These are phyloP conservation scores for Tenthredo mesomela DNA, from an alignment of 2,888 invertebrate genomes.

Conservation along the genomic window DNA sequence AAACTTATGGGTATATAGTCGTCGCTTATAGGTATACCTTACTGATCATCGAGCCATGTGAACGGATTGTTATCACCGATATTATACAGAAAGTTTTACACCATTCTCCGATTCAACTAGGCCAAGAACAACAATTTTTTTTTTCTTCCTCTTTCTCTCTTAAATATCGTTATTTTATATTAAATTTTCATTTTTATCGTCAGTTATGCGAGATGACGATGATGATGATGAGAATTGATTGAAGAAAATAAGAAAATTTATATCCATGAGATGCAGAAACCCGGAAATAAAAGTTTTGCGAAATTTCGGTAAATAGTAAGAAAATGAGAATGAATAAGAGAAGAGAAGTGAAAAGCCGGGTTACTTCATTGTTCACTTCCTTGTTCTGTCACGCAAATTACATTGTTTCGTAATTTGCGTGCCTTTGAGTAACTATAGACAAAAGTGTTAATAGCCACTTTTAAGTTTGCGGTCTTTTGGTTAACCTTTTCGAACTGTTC, in stretches of 20 bases:
- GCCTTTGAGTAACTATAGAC: constrained; percentile 36
- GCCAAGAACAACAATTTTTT: constrained; percentile 25
- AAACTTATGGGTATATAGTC: too few species aligned
- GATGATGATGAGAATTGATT: too few species aligned
- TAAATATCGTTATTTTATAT: not conserved
- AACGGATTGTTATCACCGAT: constrained; percentile 28
- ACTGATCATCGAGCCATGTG: not conserved
- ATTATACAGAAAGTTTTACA: constrained; percentile 28
- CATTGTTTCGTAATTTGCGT: constrained; percentile 49
- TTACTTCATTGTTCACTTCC: constrained; percentile 49
- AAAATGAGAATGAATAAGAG: constrained; percentile 20
- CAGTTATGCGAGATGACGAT: too few species aligned
- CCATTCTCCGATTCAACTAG: not conserved
- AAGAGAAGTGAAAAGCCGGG: constrained; percentile 32
- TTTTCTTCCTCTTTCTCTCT: not conserved
- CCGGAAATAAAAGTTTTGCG: constrained; percentile 12
- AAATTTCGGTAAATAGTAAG: constrained; percentile 18
- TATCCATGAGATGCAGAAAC: not conserved
- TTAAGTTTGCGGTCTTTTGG: constrained; percentile 43
- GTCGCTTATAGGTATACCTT: not conserved
- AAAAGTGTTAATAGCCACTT: constrained; percentile 48
- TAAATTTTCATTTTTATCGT: too few species aligned
- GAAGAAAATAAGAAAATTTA: not conserved
- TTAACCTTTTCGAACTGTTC: constrained; percentile 44
- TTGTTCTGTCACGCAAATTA: constrained; percentile 51